phyloP scores from a whole-genome alignment of 2,888 invertebrate genomes.

The Melinopterus prodromus region DNA sequence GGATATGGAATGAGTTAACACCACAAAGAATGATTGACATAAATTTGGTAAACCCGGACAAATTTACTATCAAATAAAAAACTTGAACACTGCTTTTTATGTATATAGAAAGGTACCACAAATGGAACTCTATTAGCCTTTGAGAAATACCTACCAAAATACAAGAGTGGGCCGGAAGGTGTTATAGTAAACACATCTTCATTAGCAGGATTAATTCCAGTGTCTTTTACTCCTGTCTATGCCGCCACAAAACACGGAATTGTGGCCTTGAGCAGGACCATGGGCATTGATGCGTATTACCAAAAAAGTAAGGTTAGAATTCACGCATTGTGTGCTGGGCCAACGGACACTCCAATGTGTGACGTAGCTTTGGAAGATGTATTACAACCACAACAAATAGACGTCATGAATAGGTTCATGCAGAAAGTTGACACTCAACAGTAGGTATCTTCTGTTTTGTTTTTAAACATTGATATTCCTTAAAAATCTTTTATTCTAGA shows the following conservation, averaged over 20 bases:
- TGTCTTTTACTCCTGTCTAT: constrained; percentile 39
- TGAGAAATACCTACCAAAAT: constrained; percentile 46
- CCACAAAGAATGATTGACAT: constrained; percentile 27
- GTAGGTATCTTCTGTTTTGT: constrained; percentile 24
- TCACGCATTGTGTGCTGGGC: constrained; percentile 45
- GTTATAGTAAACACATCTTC: constrained; percentile 49
- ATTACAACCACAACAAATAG: constrained; percentile 11
- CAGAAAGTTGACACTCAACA: constrained; percentile 25
- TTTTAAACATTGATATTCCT: not conserved
- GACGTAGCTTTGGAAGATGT: constrained; percentile 6
- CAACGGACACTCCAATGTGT: constrained; percentile 25
- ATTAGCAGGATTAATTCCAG: constrained; percentile 42
- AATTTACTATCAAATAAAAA: not conserved
- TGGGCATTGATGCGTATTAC: constrained; percentile 33
- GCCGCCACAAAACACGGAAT: constrained; percentile 45
- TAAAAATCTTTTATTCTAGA: constrained; percentile 32
- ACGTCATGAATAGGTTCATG: constrained; percentile 21
- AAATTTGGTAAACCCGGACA: constrained; percentile 30
- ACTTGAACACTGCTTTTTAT: not conserved
- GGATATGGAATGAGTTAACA: constrained; percentile 24
- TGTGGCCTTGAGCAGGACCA: constrained; percentile 40
- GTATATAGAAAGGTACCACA: constrained; percentile 26
- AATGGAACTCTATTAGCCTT: constrained; percentile 35
- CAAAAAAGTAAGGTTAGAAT: constrained; percentile 40
- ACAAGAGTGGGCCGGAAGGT: constrained; percentile 45